A percentile compares a stretch with the other conserved stretches of the same genome.
phyloP scores from a whole-genome alignment of 2,888 invertebrate species.

The Callyntrura guangdongensis region DNA sequence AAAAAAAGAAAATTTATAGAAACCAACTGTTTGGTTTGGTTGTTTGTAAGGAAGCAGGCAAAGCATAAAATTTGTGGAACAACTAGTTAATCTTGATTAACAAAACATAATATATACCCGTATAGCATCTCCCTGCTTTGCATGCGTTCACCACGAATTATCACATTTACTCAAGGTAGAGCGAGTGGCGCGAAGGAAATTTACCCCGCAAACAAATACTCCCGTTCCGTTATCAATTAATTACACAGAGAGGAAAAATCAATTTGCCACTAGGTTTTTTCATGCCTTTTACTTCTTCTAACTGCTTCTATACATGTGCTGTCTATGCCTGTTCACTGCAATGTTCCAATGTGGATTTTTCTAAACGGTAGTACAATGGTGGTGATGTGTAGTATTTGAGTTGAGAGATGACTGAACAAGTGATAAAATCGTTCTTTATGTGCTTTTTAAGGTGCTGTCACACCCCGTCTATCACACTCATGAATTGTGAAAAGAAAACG shows the following conservation, averaged over 20 bases:
- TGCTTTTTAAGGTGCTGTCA: conserved; percentile 78
- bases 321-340: neutral
- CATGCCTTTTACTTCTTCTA: conserved; percentile 35
- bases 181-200: neutral
- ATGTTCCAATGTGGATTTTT: conserved; percentile 61
- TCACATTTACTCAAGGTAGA: conserved; percentile 7
- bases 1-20: neutral
- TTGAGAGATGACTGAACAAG: conserved; percentile 71
- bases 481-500: conserved; percentile 77
- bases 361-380: conserved; percentile 66
- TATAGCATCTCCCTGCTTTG: conserved; percentile 9
- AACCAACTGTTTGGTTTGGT: conserved; percentile 22
- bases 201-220: conserved; percentile 36
- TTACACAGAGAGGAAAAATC: conserved; percentile 68
- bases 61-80: conserved; percentile 18
- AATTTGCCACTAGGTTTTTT: conserved; percentile 73
- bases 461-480: conserved; percentile 77
- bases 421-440: conserved; percentile 78
- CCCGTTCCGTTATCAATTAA: conserved; percentile 72
- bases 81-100: conserved; percentile 66
- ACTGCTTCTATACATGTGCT: neutral
- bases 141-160: conserved; percentile 36
- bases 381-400: conserved; percentile 59
- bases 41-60: neutral
- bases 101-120: neutral